Evolutionary conservation across 2,113 vertebrate species (phyloP), one percentile per base, ranked within the genome.

Genomic region (Podarcis muralis): DNA sequence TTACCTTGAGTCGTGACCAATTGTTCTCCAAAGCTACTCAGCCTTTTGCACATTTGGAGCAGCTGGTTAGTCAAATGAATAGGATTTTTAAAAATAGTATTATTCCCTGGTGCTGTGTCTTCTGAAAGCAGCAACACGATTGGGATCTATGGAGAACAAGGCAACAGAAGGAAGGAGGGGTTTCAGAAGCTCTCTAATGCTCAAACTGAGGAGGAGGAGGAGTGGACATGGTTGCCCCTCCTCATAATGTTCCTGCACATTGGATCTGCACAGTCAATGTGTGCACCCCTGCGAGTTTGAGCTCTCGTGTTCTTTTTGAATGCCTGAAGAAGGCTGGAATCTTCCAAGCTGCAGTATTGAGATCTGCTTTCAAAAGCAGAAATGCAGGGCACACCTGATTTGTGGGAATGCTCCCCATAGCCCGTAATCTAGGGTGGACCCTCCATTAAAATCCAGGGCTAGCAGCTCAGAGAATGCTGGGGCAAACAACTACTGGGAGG

Each of bases 41-140:
- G 90, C 91, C 95, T 93, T 93, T 92, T 89, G 81, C 77, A 88
- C 92, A 91, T 95, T 89, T 90, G 91, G 92, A 94, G 92, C 83
- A 8, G 80, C 83, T 90, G 92, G 69, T 90, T 85, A 92, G 84
- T 91, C 90, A 95, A 90, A 71, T 25, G 87, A 93, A 15, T 74
- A 91, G 86, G 18, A n/a, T 72, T 82, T 37, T 65, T 37, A 3
- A 43, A 57, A 66, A 72, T 30, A 22, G 93, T 92, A 93, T 95
- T 92, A 91, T 40, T 95, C 11, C 78, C 86, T 96, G 96, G 85
- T 48, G 11, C 25, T n/a, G 95, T 95, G 97, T 95, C 95, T 92
- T 95, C 93, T 92, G 91, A 85, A 92, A 93, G 88, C 87, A 92
- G 94, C 65, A 93, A 75, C 91, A 92, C 94, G 93, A 89, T 23